These are phyloP conservation scores for Hypotaenidia okinawae DNA, from an alignment of 2,797 vertebrate genomes.

Conservation along the genomic window DNA sequence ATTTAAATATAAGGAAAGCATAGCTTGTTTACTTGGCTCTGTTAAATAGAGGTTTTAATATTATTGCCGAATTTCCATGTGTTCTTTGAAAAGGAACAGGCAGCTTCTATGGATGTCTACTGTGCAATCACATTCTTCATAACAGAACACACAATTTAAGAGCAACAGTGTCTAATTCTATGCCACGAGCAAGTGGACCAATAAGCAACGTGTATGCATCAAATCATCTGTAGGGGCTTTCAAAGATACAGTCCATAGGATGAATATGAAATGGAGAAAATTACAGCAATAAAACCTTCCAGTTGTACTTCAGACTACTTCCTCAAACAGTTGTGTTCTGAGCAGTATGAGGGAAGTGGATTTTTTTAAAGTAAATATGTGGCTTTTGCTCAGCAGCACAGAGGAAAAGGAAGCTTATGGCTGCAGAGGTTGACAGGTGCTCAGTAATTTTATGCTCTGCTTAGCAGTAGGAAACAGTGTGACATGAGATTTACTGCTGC, in stretches of 20 bases:
- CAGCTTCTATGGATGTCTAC: not conserved
- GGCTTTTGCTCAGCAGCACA: not conserved
- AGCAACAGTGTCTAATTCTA: not conserved
- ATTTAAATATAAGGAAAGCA: not conserved
- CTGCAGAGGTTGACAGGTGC: not conserved
- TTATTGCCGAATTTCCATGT: not conserved
- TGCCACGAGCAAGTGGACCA: not conserved
- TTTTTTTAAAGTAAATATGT: not conserved
- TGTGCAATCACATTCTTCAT: not conserved
- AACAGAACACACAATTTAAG: not conserved
- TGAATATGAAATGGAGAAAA: not conserved
- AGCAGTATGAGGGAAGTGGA: not conserved
- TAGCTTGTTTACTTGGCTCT: too few species aligned
- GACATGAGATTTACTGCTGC: not conserved
- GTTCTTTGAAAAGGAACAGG: not conserved
- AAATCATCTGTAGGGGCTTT: not conserved
- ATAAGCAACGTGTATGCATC: not conserved
- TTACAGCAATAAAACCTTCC: not conserved
- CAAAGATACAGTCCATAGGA: not conserved
- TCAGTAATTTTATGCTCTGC: not conserved
- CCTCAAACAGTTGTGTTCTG: not conserved
- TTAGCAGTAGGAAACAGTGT: not conserved
- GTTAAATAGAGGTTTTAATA: not conserved
- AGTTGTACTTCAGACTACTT: not conserved
- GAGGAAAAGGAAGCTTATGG: not conserved